Base-by-base conservation (phyloP, 2,113 vertebrate genomes). In the Notiomystis cincta region DNA sequence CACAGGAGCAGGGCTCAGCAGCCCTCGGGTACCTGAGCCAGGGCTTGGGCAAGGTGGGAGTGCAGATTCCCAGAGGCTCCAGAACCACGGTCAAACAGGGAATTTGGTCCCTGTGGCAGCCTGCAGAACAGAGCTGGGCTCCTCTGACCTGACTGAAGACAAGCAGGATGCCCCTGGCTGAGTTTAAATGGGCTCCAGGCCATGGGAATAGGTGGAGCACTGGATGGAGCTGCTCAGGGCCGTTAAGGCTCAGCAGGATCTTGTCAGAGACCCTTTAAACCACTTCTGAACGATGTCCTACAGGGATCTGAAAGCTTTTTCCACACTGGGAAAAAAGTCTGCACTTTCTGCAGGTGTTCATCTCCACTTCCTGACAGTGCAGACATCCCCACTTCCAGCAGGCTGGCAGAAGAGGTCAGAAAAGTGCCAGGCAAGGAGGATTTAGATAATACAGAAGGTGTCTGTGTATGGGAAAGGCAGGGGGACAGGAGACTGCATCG, bases 121-220 rank as follows among this genome's bases (percentile, higher is more conserved):
- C 1, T 20, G 9, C 18, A 8, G 10, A 1, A 2, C 10, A 50
- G 0, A 0, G 1, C 12, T 13, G 0, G 33, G 0, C n/a, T 22
- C 0, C 17, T 25, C 19, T 13, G 47, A 0, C 7, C 18, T 0
- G 1, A 2, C 15, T 54, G 5, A 22, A 1, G 0, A 0, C 0
- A 28, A 0, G 0, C n/a, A n/a, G 0, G 0, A 0, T 0, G 0
- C 0, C 3, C 17, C 23, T 6, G 25, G 11, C 19, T 33, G 83
- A 54, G 28, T 53, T 94, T 89, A 83, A 91, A 89, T 53, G 9
- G 23, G 44, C 13, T 85, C 38, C 53, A 33, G 45, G 22, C 30
- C 44, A 5, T 12, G 61, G 61, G 45, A 37, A 33, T 6, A 11
- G 76, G 22, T 45, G 58, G 37, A 42, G 10, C 18, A 9, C 62